These are phyloP conservation scores for Epinephelus fuscoguttatus DNA, from an alignment of 2,113 vertebrate species.

Conservation along the genomic window DNA sequence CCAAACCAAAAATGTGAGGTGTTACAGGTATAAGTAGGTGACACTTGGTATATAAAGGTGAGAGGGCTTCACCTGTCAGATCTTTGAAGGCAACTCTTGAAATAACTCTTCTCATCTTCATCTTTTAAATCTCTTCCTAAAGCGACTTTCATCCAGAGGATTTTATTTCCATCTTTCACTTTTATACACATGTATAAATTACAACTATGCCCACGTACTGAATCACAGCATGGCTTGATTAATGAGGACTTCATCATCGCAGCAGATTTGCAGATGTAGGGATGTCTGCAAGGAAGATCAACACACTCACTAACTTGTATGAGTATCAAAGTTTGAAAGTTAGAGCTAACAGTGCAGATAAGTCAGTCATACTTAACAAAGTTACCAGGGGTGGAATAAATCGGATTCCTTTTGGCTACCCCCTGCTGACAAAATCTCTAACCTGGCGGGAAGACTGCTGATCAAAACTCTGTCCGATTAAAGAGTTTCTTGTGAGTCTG, in stretches of 20 bases:
- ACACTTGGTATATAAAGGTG: conserved; percentile 17
- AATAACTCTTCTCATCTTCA: conserved; percentile 2
- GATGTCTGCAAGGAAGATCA: conserved; percentile 10
- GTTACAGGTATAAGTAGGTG: conserved; percentile 9
- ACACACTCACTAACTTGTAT: background rate
- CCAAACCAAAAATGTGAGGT: conserved; percentile 12
- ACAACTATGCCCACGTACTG: background rate
- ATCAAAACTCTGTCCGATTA: conserved; percentile 27
- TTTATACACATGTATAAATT: background rate
- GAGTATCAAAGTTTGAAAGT: conserved; percentile 43
- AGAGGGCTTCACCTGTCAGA: conserved; percentile 20
- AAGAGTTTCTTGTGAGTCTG: background rate
- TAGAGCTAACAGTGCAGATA: background rate
- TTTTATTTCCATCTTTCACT: conserved; percentile 6
- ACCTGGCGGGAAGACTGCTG: conserved; percentile 42
- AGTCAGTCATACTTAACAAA: conserved; percentile 63
- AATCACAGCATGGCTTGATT: background rate
- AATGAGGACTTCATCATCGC: background rate
- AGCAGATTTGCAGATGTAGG: conserved; percentile 39
- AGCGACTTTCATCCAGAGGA: conserved; percentile 13
- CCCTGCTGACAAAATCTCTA: conserved; percentile 65
- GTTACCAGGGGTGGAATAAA: conserved; percentile 34
- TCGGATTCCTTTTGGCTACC: conserved; percentile 59
- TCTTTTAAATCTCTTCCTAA: conserved; percentile 42
- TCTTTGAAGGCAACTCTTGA: conserved; percentile 18